Evolutionary conservation across 1,140 invertebrate genomes (phyloP).

Genomic region (Globodera rostochiensis): DNA sequence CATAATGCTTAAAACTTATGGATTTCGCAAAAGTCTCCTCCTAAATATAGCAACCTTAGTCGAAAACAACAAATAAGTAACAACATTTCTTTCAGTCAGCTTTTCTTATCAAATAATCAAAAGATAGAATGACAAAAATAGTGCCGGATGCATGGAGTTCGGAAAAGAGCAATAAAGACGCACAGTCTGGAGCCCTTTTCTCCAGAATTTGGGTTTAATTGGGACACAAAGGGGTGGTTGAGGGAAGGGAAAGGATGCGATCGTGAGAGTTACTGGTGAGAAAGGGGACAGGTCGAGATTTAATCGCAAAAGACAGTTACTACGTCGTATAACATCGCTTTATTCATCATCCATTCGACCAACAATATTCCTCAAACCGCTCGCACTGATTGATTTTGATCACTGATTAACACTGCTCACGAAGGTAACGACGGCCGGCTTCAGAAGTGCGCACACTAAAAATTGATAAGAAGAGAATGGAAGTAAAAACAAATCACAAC

Average conservation of each 20-base stretch:
- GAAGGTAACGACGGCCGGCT: slow-evolving; percentile 44
- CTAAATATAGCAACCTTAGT: not conserved
- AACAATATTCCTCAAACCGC: not conserved
- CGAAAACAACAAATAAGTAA: not conserved
- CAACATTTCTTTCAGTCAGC: not conserved
- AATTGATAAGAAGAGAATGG: not conserved
- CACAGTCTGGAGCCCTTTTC: no score
- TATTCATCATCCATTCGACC: not conserved
- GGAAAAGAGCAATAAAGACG: not conserved
- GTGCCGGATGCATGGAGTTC: not conserved
- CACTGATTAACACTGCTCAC: slow-evolving; percentile 31
- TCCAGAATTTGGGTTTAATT: no score
- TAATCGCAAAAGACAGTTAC: no score
- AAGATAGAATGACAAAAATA: not conserved
- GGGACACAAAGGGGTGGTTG: no score
- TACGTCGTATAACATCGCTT: not conserved
- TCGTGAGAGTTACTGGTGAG: no score
- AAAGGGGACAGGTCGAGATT: no score
- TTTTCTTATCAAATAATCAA: not conserved
- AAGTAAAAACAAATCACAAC: not conserved
- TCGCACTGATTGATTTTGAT: no score
- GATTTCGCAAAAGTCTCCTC: not conserved
- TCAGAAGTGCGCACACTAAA: slow-evolving; percentile 45
- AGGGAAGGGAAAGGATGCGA: no score
- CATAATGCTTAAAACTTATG: not conserved